Base-by-base conservation (phyloP, 2,888 invertebrate genomes). In the Gastracanthus pulcherrimus region DNA sequence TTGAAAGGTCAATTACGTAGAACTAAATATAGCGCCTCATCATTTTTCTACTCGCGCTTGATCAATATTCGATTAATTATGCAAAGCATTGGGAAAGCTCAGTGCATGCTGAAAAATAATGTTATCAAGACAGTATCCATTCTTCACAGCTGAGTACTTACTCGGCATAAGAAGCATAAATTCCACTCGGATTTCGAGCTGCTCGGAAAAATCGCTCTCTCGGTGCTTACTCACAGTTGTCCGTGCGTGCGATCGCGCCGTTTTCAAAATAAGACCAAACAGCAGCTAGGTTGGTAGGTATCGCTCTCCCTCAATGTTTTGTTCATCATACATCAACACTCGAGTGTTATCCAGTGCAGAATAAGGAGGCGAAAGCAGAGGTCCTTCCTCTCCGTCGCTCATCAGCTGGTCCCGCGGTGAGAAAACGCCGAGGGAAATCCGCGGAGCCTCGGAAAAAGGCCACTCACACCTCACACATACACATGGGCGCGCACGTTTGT, bases 1-100 rank as follows among this genome's bases (percentile, higher is more conserved):
- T n/a, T n/a, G n/a, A 23, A 71, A 71, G 55, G 55, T 72, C 36
- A 60, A 72, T 72, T 38, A 72, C 29, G n/a, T 58, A 41, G 31
- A n/a, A 0, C 29, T 41, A 26, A 58, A 60, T 41, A 23, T 16
- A 41, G 19, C 41, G 36, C 13, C 16, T 31, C 67, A 7, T 45
- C 19, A 45, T 48, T 48, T 48, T 19, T 19, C 1, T 29, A 29
- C 16, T 3, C 6, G 9, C 5, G 31, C 29, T 45, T 29, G 45
- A 51, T 48, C 51, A 19, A 51, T 51, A 48, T 13, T 9, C 69
- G 69, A 6, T 51, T 34, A 70, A 70, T 70, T 51, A 51, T 34
- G 23, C 45, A 45, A 67, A 67, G 45, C 36, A 34, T 36, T 64
- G 19, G 64, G 36, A 36, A 38, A 16, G 9, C 3, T 60, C 34